Evolutionary conservation across 2,113 vertebrate species (phyloP).

Genomic region (Grammomys dolichurus): DNA sequence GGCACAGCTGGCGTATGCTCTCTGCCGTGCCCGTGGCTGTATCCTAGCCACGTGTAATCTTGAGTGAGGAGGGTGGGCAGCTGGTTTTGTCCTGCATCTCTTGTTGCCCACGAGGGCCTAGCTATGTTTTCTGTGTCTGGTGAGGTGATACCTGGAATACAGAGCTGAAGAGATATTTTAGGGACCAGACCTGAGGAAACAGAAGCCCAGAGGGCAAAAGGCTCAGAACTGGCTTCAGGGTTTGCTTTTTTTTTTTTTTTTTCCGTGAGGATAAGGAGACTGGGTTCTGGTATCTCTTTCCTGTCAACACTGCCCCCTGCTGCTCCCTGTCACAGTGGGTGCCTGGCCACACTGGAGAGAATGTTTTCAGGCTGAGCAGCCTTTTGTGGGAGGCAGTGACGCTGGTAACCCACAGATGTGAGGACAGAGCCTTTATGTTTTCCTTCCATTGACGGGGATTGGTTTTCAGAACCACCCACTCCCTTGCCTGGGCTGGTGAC

Average conservation of each 20-base stretch:
- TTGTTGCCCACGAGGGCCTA: background rate
- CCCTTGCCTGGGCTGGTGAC: constrained; percentile 37
- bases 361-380: background rate
- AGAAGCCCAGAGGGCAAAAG: background rate
- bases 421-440: constrained; percentile 48
- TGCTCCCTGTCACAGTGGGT: background rate
- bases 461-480: constrained; percentile 63
- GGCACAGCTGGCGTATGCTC: background rate
- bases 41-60: background rate
- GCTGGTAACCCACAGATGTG: background rate
- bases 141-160: background rate
- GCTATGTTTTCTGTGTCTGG: background rate
- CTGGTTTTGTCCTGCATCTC: background rate
- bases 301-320: constrained; percentile 77
- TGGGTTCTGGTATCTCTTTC: background rate
- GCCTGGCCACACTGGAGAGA: background rate
- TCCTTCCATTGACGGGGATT: constrained; percentile 21
- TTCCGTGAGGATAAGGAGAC: background rate
- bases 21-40: background rate
- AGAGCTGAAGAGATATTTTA: background rate
- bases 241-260: too few species aligned
- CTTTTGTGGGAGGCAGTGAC: constrained; percentile 29
- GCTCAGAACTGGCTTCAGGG: background rate
- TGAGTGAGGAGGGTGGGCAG: background rate
- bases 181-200: background rate